Base-by-base conservation (phyloP, 2,797 vertebrate genomes). In the Enoplosus armatus region DNA sequence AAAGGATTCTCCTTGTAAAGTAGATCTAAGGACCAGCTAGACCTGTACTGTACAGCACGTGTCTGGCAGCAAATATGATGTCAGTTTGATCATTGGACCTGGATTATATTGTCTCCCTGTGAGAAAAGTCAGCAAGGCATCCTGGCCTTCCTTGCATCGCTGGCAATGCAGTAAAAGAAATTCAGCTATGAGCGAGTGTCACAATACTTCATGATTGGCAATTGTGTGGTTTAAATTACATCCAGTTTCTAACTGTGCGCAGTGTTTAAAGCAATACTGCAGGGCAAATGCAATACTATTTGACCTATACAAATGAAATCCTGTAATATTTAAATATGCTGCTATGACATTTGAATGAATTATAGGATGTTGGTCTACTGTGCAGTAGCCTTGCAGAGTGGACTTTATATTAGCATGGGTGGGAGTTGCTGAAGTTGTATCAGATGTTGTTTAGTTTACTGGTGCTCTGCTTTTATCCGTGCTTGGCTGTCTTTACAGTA, bases 61-160 rank as follows among this genome's bases (percentile, higher is more conserved):
- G 50, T 65, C 69, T 70, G 62, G 33, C 20, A n/a, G 58, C 50
- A 58, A 66, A 75, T 33, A 35, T 27, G 29, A 70, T 76, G 72
- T 85, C 59, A 73, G 31, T 24, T 71, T 33, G 41, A 85, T 73
- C 69, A 74, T 80, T 73, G 74, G 63, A 85, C 78, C 48, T 63
- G 51, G 59, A 80, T 54, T 72, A 48, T 47, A 53, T 50, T 59
- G 64, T 65, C 74, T 72, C 24, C 24, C 37, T 27, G 64, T 61
- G 29, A 77, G n/a, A n/a, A n/a, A n/a, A n/a, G 50, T 26, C 51
- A n/a, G 51, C 66, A 54, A 35, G 50, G 39, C 58, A 51, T 24
- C 10, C 47, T 65, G 66, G 74, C 45, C 55, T 65, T 67, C 16
- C n/a, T 41, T 74, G 58, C 75, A 31, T 73, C 33, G 22, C 50